These are phyloP conservation scores for Alentia gelatinosa DNA, from an alignment of 2,888 invertebrate genomes.

Conservation along the genomic window DNA sequence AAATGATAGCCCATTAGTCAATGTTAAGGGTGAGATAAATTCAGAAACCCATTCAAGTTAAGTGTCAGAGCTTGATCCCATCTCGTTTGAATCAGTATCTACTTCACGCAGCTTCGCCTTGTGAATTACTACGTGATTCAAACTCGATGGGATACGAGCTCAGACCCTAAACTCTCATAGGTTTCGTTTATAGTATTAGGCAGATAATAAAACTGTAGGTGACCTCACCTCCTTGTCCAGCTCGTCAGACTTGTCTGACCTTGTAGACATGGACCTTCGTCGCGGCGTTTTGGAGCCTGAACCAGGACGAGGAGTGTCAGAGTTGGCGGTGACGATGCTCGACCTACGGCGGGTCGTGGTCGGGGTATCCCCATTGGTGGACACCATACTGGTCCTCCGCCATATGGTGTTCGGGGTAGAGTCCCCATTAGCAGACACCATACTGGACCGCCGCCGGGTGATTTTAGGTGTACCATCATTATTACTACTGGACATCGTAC, in stretches of 20 bases:
- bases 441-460: neutral
- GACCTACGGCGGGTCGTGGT: neutral
- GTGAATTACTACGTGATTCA: too few species aligned
- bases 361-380: neutral
- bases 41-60: too few species aligned
- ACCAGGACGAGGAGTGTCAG: neutral
- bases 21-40: too few species aligned
- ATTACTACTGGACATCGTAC: neutral
- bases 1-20: too few species aligned
- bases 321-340: neutral
- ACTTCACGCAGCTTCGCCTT: too few species aligned
- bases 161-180: too few species aligned
- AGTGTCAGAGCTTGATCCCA: too few species aligned
- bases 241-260: conserved; percentile 49
- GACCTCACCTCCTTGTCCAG: conserved; percentile 51
- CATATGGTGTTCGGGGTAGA: neutral
- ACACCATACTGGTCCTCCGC: neutral
- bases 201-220: too few species aligned
- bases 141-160: too few species aligned
- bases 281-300: conserved; percentile 37
- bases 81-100: too few species aligned
- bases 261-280: conserved; percentile 40
- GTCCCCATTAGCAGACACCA: neutral
- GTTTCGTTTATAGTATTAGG: too few species aligned
- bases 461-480: neutral